Evolutionary conservation across 2,113 vertebrate genomes (phyloP), one percentile per base, ranked within the genome.

Genomic region (Cathartes aura): DNA sequence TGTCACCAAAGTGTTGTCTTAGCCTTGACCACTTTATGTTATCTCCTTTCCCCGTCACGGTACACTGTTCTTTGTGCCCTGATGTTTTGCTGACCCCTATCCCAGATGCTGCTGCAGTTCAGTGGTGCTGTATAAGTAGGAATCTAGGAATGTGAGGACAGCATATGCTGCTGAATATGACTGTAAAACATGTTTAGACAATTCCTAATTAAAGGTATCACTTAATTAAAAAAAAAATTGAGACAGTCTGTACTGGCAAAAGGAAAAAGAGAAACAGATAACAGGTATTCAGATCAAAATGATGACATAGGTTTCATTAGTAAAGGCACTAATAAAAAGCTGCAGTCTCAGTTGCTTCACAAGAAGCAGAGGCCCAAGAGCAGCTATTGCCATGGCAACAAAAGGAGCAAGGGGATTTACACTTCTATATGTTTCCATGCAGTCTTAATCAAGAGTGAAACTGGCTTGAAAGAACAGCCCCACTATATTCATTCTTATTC

Each of bases 321-420:
- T 48, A 84, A 76, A 92, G 36, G 16, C 42, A 34, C 7, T 47
- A 55, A 38, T 36, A 60, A 80, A 90, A 87, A 74, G 2, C 64
- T 64, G 47, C 42, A 63, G 23, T 79, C 22, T 79, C 26, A 26
- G 17, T 88, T 72, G 13, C 78, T 55, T 79, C n/a, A 12, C 18
- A 56, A 55, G 79, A 80, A 67, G 47, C 29, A 67, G 36, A 71
- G 48, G 34, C 56, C n/a, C 19, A 78, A 79, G 56, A 91, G 5
- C 78, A 91, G n/a, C 43, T 90, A 63, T 95, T 91, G 40, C 89
- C 82, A 93, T 93, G 87, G 73, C 48, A 97, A 95, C 90, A 67
- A 50, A 89, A 75, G 32, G 47, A 92, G 60, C 15, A 5, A 53
- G 12, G 62, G 58, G 30, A 91, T 94, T 91, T 94, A 56, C 48